phyloP scores from a whole-genome alignment of 2,888 invertebrate species.

The Xylocampa areola region DNA sequence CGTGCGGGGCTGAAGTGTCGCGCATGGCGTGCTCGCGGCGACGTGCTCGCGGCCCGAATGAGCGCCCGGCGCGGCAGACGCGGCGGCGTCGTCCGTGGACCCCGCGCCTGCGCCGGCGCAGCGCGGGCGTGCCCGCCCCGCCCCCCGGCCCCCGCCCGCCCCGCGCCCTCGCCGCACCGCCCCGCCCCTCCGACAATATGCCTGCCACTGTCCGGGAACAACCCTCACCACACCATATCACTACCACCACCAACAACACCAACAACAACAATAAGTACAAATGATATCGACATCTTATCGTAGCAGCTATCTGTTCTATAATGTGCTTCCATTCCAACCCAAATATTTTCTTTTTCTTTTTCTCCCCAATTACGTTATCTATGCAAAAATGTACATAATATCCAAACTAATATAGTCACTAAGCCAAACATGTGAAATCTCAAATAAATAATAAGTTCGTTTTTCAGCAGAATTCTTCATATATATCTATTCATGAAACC shows the following conservation, averaged over 20 bases:
- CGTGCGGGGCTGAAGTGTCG: slow-evolving; percentile 60
- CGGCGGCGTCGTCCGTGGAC: slow-evolving; percentile 73
- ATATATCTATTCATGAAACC: slow-evolving; percentile 6
- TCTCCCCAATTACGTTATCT: no score
- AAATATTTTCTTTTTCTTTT: background rate
- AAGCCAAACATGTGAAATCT: no score
- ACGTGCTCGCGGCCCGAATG: slow-evolving; percentile 79
- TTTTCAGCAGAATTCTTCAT: slow-evolving; percentile 3
- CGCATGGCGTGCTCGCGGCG: slow-evolving; percentile 78
- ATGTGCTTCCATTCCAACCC: no score
- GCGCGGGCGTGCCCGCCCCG: slow-evolving; percentile 61
- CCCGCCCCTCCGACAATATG: slow-evolving; percentile 57
- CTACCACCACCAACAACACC: slow-evolving; percentile 28
- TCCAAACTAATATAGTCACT: no score
- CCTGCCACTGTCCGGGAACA: slow-evolving; percentile 49
- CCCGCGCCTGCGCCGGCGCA: slow-evolving; percentile 60
- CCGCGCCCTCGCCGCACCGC: slow-evolving; percentile 49
- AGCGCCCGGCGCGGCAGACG: slow-evolving; percentile 73
- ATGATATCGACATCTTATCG: no score
- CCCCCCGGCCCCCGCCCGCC: slow-evolving; percentile 56
- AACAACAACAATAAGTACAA: slow-evolving; percentile 7
- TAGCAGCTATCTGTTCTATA: no score
- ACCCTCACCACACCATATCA: slow-evolving; percentile 47
- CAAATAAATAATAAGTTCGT: no score
- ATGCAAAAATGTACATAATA: no score